These are phyloP conservation scores for Tenebrosternarchus preto DNA, from an alignment of 2,113 vertebrate species.

Conservation along the genomic window DNA sequence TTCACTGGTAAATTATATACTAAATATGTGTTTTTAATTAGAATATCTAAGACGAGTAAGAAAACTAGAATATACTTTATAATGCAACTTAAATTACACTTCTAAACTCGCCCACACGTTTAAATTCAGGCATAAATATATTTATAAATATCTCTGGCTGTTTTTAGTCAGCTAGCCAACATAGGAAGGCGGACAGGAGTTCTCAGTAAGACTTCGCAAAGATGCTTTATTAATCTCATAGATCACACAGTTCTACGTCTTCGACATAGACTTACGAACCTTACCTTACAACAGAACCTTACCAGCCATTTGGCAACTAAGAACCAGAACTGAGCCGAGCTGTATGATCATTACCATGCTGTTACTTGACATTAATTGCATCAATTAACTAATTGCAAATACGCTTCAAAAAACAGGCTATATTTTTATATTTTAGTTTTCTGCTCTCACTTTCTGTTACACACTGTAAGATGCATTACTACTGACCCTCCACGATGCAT, in stretches of 20 bases:
- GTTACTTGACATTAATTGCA: not conserved
- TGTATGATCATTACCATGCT: not conserved
- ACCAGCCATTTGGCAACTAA: not conserved
- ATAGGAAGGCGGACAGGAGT: not conserved
- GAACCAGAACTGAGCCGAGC: not conserved
- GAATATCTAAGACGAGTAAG: no score
- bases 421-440: not conserved
- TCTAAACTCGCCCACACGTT: no score
- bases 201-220: not conserved
- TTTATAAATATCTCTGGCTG: not conserved
- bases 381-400: not conserved
- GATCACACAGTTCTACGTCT: not conserved
- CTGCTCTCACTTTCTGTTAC: conserved; percentile 35
- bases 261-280: no score
- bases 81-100: no score
- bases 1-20: no score
- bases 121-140: not conserved
- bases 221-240: not conserved
- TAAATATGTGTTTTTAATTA: no score
- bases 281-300: not conserved
- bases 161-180: not conserved
- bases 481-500: conserved; percentile 18
- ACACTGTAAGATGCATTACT: conserved; percentile 11
- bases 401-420: conserved; percentile 13
- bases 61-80: no score